Percentiles rank a stretch among this genome's conserved stretches.
These are phyloP conservation scores for Rissa tridactyla DNA, from an alignment of 2,113 vertebrate species.

Conservation along the genomic window DNA sequence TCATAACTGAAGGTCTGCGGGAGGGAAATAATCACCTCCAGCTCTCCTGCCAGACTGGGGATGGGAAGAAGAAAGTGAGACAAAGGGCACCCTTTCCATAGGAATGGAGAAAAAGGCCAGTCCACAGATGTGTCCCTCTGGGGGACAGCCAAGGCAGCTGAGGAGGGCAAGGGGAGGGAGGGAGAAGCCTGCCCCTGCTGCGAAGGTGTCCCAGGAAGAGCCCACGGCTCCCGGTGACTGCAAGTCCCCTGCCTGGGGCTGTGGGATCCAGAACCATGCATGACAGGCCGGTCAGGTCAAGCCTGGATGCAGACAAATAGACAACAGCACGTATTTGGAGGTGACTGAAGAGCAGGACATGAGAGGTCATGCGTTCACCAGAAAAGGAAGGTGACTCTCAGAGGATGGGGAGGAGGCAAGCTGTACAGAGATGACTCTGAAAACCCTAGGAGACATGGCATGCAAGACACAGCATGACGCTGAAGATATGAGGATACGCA, in stretches of 20 bases:
- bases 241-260: neutral
- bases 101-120: neutral
- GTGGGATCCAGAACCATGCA: neutral
- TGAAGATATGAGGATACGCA: neutral
- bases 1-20: neutral
- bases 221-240: fast-evolving
- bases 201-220: neutral
- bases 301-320: neutral
- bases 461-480: fast-evolving
- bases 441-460: neutral
- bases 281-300: neutral
- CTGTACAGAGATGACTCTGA: fast-evolving
- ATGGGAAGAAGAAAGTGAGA: neutral
- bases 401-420: neutral
- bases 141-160: neutral
- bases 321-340: neutral
- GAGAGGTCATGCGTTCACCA: neutral
- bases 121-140: neutral
- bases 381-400: neutral
- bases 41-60: neutral
- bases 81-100: neutral
- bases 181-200: neutral
- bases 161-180: neutral
- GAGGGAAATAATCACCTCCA: neutral
- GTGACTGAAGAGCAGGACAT: neutral